A percentile compares a stretch with the other conserved stretches of the same genome.
Conservation (phyloP, 2,888 invertebrate genomes). For the Heliconius aoede region DNA sequence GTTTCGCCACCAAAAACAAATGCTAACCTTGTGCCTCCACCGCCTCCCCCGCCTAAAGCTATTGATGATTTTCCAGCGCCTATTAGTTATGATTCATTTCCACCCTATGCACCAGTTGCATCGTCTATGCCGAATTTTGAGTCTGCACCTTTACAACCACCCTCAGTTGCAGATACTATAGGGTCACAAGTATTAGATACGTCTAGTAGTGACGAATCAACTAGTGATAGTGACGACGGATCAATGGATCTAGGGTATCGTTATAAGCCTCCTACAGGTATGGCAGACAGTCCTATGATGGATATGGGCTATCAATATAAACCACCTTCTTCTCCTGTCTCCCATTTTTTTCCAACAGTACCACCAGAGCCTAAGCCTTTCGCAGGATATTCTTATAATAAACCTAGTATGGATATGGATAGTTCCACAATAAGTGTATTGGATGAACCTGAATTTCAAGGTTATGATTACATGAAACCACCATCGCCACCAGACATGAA, state of each 20-base stretch:
- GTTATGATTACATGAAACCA: conserved; percentile 68
- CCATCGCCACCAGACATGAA: conserved; percentile 59
- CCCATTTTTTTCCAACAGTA: conserved; percentile 61
- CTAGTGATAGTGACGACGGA: conserved; percentile 55
- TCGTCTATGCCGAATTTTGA: conserved; percentile 45
- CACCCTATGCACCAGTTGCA: conserved; percentile 65
- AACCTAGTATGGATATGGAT: conserved; percentile 63
- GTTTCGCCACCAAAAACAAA: conserved; percentile 57
- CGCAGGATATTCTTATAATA: conserved; percentile 69
- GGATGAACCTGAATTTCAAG: conserved; percentile 56
- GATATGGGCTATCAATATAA: conserved; percentile 68
- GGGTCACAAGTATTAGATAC: conserved; percentile 43
- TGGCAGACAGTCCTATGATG: conserved; percentile 55
- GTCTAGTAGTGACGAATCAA: conserved; percentile 54
- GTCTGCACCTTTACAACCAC: conserved; percentile 47
- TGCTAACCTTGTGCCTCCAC: conserved; percentile 70
- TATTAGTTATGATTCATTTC: conserved; percentile 72
- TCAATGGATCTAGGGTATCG: conserved; percentile 64
- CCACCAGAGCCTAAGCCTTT: conserved; percentile 66
- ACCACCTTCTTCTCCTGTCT: conserved; percentile 58
- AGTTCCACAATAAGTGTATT: conserved; percentile 54
- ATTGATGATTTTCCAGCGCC: conserved; percentile 69
- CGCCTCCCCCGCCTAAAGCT: conserved; percentile 56
- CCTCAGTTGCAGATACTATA: conserved; percentile 42
- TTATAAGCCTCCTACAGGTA: conserved; percentile 62